These are phyloP conservation scores for Aspidapion aeneum DNA, from an alignment of 2,888 invertebrate genomes.

Conservation along the genomic window DNA sequence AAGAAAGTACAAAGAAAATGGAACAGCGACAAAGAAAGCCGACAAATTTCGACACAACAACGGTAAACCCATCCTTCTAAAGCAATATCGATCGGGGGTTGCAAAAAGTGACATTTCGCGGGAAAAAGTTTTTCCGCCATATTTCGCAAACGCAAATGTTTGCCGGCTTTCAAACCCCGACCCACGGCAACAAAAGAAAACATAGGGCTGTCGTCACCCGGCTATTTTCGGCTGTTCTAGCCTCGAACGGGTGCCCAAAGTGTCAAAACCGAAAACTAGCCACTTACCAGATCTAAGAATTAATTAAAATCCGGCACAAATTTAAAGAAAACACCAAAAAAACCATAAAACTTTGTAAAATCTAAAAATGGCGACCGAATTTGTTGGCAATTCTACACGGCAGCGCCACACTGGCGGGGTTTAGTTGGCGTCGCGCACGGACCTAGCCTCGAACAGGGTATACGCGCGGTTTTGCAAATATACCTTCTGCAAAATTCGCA, in stretches of 20 bases:
- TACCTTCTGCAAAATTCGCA: neutral
- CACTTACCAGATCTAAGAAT: neutral
- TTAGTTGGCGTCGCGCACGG: slow-evolving; percentile 78
- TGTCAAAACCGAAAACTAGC: neutral
- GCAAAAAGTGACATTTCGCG: slow-evolving; percentile 1
- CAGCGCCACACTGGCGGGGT: slow-evolving; percentile 54
- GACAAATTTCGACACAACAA: no score
- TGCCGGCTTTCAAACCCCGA: neutral
- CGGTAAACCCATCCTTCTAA: neutral
- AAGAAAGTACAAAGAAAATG: neutral
- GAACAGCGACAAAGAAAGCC: neutral
- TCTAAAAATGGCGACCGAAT: slow-evolving; percentile 45
- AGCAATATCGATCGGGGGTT: neutral
- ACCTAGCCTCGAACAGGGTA: slow-evolving; percentile 42
- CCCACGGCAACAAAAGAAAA: neutral
- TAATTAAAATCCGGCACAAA: neutral
- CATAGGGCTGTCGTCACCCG: neutral
- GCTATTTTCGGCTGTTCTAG: neutral
- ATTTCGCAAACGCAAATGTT: neutral
- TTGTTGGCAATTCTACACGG: slow-evolving; percentile 52
- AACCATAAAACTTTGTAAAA: slow-evolving; percentile 39
- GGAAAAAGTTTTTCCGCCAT: neutral
- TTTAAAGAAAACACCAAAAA: slow-evolving; percentile 32
- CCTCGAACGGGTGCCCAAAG: neutral
- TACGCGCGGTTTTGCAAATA: slow-evolving; percentile 11